Conservation (phyloP, 1,140 invertebrate species). For the Ditylenchus dipsaci region DNA sequence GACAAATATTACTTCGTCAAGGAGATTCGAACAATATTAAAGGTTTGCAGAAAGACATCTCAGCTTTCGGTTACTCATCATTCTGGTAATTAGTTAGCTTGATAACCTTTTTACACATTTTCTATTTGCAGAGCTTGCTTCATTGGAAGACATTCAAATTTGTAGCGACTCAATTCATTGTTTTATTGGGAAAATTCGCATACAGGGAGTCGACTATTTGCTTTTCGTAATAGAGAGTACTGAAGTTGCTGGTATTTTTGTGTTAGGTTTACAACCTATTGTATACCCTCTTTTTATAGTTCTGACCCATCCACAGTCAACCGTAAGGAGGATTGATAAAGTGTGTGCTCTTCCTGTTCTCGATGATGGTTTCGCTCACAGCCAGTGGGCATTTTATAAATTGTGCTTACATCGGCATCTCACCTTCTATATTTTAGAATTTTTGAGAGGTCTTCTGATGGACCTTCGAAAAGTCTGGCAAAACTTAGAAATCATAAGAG, state of each 20-base stretch:
- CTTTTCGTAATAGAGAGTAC: constrained; percentile 1
- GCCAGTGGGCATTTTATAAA: background rate
- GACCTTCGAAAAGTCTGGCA: constrained; percentile 30
- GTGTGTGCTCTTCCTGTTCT: constrained; percentile 40
- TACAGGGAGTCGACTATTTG: background rate
- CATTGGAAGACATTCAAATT: constrained; percentile 34
- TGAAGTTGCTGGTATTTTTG: background rate
- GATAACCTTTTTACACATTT: constrained; percentile 4
- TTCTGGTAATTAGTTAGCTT: constrained; percentile 11
- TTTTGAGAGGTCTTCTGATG: constrained; percentile 25
- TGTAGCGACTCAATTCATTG: constrained; percentile 29
- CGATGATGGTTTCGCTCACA: constrained; percentile 25
- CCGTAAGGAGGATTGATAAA: constrained; percentile 33
- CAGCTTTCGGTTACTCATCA: constrained; percentile 32
- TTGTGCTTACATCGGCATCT: too few species aligned
- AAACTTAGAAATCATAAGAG: constrained; percentile 41
- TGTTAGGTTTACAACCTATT: background rate
- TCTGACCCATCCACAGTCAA: background rate
- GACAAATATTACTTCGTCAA: constrained; percentile 36
- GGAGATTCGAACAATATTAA: constrained; percentile 33
- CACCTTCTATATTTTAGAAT: background rate
- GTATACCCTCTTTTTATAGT: background rate
- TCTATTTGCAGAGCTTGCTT: constrained; percentile 29
- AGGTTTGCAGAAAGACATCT: constrained; percentile 27
- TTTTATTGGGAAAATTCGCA: constrained; percentile 23